Percentiles rank a stretch among this genome's conserved stretches.
Conservation (phyloP, 2,888 invertebrate genomes). For the Carabus problematicus region DNA sequence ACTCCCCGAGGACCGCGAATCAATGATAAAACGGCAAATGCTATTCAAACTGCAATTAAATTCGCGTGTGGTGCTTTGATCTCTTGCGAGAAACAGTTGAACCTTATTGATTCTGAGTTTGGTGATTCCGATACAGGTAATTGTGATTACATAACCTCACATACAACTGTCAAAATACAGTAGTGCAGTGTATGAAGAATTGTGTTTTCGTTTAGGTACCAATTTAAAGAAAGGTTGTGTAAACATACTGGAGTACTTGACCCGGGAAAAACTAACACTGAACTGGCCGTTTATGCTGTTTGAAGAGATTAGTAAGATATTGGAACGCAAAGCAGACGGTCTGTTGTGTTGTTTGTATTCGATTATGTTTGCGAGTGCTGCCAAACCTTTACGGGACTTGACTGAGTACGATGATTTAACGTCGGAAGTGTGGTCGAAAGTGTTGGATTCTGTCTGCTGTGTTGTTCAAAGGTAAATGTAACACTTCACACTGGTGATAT, state of each 20-base stretch:
- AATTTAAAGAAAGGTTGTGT: slow-evolving; percentile 52
- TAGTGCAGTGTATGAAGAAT: too few species aligned
- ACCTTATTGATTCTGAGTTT: slow-evolving; percentile 72
- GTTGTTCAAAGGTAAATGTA: slow-evolving; percentile 57
- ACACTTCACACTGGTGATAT: not conserved
- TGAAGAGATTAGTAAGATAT: slow-evolving; percentile 62
- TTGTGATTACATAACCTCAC: not conserved
- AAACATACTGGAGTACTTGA: slow-evolving; percentile 51
- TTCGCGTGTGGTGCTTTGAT: slow-evolving; percentile 65
- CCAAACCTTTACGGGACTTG: slow-evolving; percentile 60
- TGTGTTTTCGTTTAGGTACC: slow-evolving; percentile 43
- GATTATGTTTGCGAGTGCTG: slow-evolving; percentile 73
- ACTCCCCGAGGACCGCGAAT: slow-evolving; percentile 55
- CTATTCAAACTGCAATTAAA: slow-evolving; percentile 53
- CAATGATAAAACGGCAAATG: slow-evolving; percentile 49
- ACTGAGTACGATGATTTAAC: slow-evolving; percentile 48
- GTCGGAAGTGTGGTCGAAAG: slow-evolving; percentile 58
- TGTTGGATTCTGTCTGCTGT: slow-evolving; percentile 61
- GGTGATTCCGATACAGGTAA: slow-evolving; percentile 80
- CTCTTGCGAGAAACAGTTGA: slow-evolving; percentile 67
- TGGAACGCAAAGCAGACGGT: slow-evolving; percentile 78
- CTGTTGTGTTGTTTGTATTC: slow-evolving; percentile 82
- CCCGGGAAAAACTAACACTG: slow-evolving; percentile 49
- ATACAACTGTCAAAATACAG: too few species aligned
- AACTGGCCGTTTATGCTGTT: slow-evolving; percentile 54